A percentile compares a stretch with the other conserved stretches of the same genome.
phyloP scores from a whole-genome alignment of 37 sponge, comb jelly and placozoan genomes.

The Ianthella basta region DNA sequence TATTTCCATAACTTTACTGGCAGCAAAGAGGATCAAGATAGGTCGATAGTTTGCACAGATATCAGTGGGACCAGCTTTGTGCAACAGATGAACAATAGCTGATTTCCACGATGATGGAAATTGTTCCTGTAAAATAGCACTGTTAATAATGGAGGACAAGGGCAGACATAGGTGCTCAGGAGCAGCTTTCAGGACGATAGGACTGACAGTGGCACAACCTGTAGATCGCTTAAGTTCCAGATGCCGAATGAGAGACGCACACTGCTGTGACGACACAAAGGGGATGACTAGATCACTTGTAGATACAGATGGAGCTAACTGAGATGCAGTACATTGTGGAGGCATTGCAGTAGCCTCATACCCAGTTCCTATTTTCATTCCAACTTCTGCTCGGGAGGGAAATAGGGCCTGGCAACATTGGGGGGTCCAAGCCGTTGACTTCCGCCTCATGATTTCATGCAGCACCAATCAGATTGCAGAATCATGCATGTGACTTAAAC shows the following conservation, averaged over 20 bases:
- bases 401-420: too few species aligned
- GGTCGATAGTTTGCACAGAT: constrained; percentile 21
- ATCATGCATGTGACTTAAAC: too few species aligned
- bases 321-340: too few species aligned
- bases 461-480: too few species aligned
- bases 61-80: constrained; percentile 9
- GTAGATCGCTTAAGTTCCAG: not conserved
- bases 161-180: constrained; percentile 2
- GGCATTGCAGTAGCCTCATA: too few species aligned
- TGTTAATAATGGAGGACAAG: constrained; percentile 16
- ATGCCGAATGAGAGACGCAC: not conserved
- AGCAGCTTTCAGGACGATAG: constrained; percentile 6
- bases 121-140: constrained; percentile 10
- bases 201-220: constrained; percentile 7
- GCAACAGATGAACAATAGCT: constrained; percentile 27
- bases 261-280: constrained; percentile 9
- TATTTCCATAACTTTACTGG: constrained; percentile 23
- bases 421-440: too few species aligned
- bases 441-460: too few species aligned
- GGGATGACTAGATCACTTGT: constrained; percentile 8
- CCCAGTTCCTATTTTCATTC: too few species aligned
- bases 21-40: constrained; percentile 21
- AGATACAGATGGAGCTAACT: not conserved
- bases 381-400: too few species aligned
- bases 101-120: constrained; percentile 24